A percentile compares a stretch with the other conserved stretches of the same genome.
phyloP scores from a whole-genome alignment of 2,797 vertebrate genomes.

The Leptoclinus maculatus region DNA sequence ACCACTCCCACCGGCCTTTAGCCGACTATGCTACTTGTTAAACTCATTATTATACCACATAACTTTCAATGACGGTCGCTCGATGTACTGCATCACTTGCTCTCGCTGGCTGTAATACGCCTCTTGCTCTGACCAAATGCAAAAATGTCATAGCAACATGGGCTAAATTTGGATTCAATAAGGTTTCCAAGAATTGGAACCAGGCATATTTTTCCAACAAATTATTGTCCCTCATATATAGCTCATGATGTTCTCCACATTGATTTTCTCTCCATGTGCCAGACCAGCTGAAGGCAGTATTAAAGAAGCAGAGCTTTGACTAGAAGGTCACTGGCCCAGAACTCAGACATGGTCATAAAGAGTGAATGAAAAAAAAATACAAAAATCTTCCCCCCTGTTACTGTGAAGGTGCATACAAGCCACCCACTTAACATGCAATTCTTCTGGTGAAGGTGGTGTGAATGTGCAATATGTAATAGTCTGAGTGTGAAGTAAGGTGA shows the following conservation, averaged over 20 bases:
- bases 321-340: background rate
- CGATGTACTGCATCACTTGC: background rate
- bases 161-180: background rate
- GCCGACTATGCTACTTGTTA: background rate
- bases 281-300: too few relatives aligned
- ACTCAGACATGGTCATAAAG: background rate
- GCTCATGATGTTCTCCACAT: background rate
- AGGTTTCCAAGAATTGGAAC: background rate
- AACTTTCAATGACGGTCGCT: background rate
- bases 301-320: background rate
- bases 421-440: background rate
- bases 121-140: background rate
- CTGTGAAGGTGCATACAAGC: background rate
- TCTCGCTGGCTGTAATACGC: background rate
- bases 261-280: conserved; percentile 4
- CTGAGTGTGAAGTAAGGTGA: conserved; percentile 10
- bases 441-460: background rate
- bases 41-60: background rate
- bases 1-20: background rate
- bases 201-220: background rate
- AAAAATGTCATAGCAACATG: background rate
- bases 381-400: background rate
- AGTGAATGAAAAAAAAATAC: conserved; percentile 1
- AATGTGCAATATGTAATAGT: background rate
- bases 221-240: background rate